Conservation (phyloP, 2,888 invertebrate species). For the Cheilosia vernalis region DNA sequence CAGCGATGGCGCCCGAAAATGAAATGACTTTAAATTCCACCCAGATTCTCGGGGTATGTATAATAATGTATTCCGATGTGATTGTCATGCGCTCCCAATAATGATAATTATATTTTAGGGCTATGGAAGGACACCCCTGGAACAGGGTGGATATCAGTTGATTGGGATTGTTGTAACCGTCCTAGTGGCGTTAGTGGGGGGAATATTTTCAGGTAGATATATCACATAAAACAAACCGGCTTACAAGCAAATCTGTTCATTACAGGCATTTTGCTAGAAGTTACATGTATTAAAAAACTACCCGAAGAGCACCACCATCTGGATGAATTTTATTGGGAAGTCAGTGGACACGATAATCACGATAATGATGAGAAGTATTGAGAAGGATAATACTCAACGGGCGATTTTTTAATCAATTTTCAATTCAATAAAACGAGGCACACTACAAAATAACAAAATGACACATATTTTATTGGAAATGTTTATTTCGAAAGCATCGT, state of each 20-base stretch:
- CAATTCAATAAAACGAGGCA: not conserved
- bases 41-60: conserved; percentile 80
- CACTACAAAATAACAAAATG: too few relatives aligned
- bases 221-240: not conserved
- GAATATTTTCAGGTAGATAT: conserved; percentile 89
- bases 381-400: not conserved
- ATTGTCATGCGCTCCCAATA: not conserved
- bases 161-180: conserved; percentile 89
- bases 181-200: conserved; percentile 87
- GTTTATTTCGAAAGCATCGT: too few relatives aligned
- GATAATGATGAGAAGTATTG: not conserved
- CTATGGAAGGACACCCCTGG: conserved; percentile 85
- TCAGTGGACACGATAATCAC: conserved; percentile 83
- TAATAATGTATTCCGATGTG: not conserved
- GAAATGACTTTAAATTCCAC: conserved; percentile 77
- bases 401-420: not conserved
- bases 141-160: conserved; percentile 92
- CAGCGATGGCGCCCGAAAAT: conserved; percentile 84
- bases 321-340: conserved; percentile 87
- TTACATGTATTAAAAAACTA: conserved; percentile 83
- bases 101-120: conserved; percentile 81
- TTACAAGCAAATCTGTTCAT: conserved; percentile 55
- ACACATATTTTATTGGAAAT: too few relatives aligned
- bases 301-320: conserved; percentile 86
- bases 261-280: conserved; percentile 84